A percentile compares a stretch with the other conserved stretches of the same genome.
phyloP scores from a whole-genome alignment of 2,797 vertebrate species.

The Gila robusta region DNA sequence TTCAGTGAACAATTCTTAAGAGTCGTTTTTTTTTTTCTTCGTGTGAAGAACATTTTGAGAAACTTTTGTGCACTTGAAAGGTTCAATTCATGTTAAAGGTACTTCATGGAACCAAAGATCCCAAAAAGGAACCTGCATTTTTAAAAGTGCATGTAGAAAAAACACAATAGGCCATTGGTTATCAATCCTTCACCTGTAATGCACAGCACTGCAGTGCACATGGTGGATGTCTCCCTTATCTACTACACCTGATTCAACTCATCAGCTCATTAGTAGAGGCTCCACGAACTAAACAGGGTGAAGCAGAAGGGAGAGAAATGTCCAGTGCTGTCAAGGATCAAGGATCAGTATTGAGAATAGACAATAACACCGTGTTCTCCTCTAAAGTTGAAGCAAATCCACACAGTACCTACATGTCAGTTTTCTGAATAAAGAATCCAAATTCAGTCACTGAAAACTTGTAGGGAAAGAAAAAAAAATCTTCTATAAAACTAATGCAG shows the following conservation, averaged over 20 bases:
- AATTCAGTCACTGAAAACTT: background rate
- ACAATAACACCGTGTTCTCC: background rate
- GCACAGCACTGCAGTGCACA: background rate
- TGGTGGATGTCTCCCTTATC: slow-evolving; percentile 22
- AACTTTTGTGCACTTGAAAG: background rate
- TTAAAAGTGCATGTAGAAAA: background rate
- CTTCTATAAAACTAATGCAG: background rate
- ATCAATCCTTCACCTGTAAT: background rate
- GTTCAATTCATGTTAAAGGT: background rate
- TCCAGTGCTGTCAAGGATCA: background rate
- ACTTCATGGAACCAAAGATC: background rate
- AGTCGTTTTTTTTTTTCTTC: background rate
- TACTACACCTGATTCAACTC: slow-evolving; percentile 40
- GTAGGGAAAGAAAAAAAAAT: background rate
- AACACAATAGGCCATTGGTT: background rate
- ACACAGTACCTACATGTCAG: background rate
- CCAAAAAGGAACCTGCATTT: background rate
- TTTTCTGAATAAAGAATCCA: background rate
- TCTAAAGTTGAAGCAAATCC: background rate
- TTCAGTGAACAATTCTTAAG: background rate
- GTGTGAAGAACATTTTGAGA: background rate
- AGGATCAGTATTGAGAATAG: background rate
- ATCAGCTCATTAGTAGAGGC: slow-evolving; percentile 43
- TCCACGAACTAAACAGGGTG: slow-evolving; percentile 4
- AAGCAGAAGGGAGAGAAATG: slow-evolving; percentile 32